Percentiles rank a stretch among this genome's conserved stretches.
phyloP scores from a whole-genome alignment of 2,113 vertebrate species.

The Zapus hudsonius region DNA sequence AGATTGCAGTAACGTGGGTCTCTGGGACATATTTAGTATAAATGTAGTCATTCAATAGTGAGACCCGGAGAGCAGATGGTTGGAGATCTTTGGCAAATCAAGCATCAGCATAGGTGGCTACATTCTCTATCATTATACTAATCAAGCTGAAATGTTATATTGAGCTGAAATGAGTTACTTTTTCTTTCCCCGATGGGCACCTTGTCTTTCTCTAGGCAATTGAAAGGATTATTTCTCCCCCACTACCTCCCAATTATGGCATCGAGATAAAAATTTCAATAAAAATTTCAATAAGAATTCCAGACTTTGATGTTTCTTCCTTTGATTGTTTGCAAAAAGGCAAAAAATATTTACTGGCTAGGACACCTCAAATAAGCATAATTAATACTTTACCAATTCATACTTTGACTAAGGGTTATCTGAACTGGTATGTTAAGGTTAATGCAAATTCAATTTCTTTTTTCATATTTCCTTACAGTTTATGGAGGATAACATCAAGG shows the following conservation, averaged over 20 bases:
- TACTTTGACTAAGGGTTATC: background rate
- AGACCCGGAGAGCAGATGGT: background rate
- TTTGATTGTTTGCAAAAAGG: constrained; percentile 12
- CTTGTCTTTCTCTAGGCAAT: background rate
- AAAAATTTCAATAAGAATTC: constrained; percentile 8
- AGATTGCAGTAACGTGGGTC: background rate
- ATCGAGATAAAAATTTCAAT: background rate
- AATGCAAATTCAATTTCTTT: background rate
- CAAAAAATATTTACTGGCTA: constrained; percentile 28
- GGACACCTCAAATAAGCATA: background rate
- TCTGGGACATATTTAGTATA: background rate
- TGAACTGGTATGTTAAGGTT: background rate
- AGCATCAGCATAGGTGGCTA: background rate
- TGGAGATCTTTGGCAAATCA: background rate
- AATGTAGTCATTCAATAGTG: background rate
- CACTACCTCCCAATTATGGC: background rate
- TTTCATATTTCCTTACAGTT: background rate
- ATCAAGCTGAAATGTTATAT: background rate
- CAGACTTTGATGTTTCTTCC: background rate
- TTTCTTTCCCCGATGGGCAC: background rate
- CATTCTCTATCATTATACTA: background rate
- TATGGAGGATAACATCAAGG: background rate
- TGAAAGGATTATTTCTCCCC: background rate
- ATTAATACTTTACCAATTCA: background rate
- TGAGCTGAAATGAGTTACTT: background rate